These are phyloP conservation scores for Lithophane semibrunnea DNA, from an alignment of 2,888 invertebrate genomes.

Conservation along the genomic window DNA sequence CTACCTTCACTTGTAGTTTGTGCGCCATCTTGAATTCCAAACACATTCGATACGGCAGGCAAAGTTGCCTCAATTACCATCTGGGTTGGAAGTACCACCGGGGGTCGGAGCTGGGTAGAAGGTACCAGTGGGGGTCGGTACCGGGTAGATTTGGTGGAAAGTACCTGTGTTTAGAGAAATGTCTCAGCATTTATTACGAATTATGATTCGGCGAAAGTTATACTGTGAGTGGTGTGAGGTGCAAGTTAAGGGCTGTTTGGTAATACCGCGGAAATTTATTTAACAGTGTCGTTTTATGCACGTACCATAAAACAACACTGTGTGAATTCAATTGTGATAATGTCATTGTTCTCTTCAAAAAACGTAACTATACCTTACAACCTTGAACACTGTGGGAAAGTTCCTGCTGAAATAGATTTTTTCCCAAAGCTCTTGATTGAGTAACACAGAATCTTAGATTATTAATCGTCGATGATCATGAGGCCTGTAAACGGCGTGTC, in stretches of 20 bases:
- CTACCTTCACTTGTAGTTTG: constrained; percentile 54
- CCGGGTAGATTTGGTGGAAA: constrained; percentile 32
- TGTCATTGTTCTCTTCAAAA: background rate
- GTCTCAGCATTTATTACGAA: constrained; percentile 71
- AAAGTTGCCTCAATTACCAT: constrained; percentile 43
- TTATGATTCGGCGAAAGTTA: constrained; percentile 75
- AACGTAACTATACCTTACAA: background rate
- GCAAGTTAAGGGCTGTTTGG: constrained; percentile 3
- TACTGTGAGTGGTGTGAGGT: constrained; percentile 42
- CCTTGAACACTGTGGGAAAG: background rate
- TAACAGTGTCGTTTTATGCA: no score
- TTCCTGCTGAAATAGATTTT: background rate
- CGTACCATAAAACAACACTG: no score
- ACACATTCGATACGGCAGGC: constrained; percentile 51
- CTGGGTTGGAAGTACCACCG: constrained; percentile 17
- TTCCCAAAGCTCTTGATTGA: background rate
- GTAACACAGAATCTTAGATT: background rate
- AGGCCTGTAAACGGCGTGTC: background rate
- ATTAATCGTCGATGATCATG: background rate
- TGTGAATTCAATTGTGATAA: no score
- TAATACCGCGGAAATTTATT: background rate
- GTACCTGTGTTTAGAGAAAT: constrained; percentile 68
- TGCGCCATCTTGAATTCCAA: constrained; percentile 60
- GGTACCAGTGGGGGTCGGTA: constrained; percentile 18
- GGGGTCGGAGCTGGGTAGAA: constrained; percentile 27